Evolutionary conservation across 2,888 invertebrate genomes (phyloP), one percentile per base, ranked within the genome.

Genomic region (Cataglyphis rosenhaueri): DNA sequence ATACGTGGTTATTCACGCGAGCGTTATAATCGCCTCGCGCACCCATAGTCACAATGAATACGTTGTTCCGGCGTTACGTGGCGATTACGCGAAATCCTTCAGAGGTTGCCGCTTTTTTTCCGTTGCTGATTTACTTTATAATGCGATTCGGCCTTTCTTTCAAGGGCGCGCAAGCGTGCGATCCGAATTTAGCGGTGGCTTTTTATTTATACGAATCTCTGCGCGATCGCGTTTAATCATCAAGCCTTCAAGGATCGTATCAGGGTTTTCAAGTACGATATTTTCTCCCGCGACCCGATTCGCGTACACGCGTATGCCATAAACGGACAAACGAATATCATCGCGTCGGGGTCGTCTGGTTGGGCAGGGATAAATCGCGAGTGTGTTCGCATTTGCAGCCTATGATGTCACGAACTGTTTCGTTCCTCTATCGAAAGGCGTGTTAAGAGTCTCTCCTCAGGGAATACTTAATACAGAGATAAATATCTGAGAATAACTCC

Each of bases 351-450:
- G 71, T 29, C 78, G 78, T n/a, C 78, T 25, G 55, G 52, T 52
- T 52, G 52, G 59, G 61, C 35, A 32, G 57, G n/a, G 32, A 71
- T 73, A 75, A 78, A 79, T 68, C 82, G 32, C 64, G 81, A 82
- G 65, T 88, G 55, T 76, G 52, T n/a, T 8, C n/a, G 91, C 91
- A 91, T 92, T 88, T 92, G 86, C 91, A 89, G 92, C 75, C 89
- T 38, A 84, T 92, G 92, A 92, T 91, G 92, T 92, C 92, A 92
- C 73, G 89, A 81, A 75, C 88, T 73, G 84, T 90, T 89, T 89
- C 85, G 88, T 75, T 82, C 25, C 32, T 59, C 78, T 44, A 41
- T 71, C 59, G 35, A 4, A 38, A 65, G 18, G 18, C 18, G 44
- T 64, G 55, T 84, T 78, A 82, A 70, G 68, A 84, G 74, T n/a